Evolutionary conservation across 2,888 invertebrate genomes (phyloP), one percentile per base, ranked within the genome.

Genomic region (Athalia rosae): DNA sequence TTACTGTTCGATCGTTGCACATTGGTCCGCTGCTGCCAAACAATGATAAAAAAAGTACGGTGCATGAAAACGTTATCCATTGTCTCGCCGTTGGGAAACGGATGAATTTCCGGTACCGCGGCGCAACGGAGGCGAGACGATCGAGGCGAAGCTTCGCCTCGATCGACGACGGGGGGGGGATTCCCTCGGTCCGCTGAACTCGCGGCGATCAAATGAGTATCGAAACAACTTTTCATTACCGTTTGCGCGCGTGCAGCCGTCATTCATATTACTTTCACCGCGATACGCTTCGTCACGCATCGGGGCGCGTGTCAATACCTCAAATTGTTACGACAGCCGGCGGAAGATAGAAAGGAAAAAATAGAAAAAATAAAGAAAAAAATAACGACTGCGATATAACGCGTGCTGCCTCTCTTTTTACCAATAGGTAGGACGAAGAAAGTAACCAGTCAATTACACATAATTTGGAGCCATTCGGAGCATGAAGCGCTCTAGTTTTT

Each of bases 11-110:
- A 13, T 13, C 50, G 71, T n/a, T 71, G 71, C 56, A 71, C 56
- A 71, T n/a, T 45, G 43, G 71, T n/a, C 71, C 71, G 71, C 58
- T 71, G 71, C 58, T 58, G 58, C 4, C 71, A 71, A 71, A 71
- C 71, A 71, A 71, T 71, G 71, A 71, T 71, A 71, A 71, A 71
- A 71, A 71, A 71, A 71, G 56, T 71, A 71, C 71, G 50, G 71
- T 71, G 71, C 71, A 71, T 71, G 71, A 71, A 71, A 71, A 45
- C 71, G 71, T 56, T 56, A 71, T 71, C 56, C 71, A 71, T 71
- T 71, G 71, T 71, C 71, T 71, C 58, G 43, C 43, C 45, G 71
- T 71, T 71, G 71, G 56, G 56, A 56, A 43, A 71, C 71, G 71
- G 71, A 71, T 71, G 71, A 71, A 50, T 71, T 71, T 71, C 71